Evolutionary conservation across 2,888 invertebrate genomes (phyloP), one percentile per base, ranked within the genome.

Genomic region (Carpatolechia fugitivella): DNA sequence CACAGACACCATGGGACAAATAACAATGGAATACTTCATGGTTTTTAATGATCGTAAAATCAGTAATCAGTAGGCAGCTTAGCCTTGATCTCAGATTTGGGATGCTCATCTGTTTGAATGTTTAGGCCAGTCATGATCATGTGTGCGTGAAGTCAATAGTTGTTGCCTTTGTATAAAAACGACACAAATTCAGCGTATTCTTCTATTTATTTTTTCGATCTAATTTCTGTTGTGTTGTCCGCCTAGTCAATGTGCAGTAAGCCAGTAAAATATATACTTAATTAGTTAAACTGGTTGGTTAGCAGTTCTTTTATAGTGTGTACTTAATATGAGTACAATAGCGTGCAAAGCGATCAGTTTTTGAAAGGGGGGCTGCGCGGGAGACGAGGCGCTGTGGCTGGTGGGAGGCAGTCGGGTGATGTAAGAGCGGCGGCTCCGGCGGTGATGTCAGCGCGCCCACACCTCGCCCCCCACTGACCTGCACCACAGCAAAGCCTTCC

Each of bases 391-490:
- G 55, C 20, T 14, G 63, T 62, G 65, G 69, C 70, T 72, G 78
- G 80, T 82, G 79, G 83, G 77, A 78, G 82, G 79, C 72, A 75
- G 74, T 69, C 69, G 70, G 67, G 78, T 88, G 89, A 88, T 87
- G 89, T 89, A 89, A 89, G 88, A 87, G 69, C 85, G 80, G 78
- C 82, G 81, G 80, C 83, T 82, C 72, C 68, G 80, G 81, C 78
- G 89, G 84, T 89, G 89, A 89, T 88, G 88, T 89, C 89, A 89
- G 84, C 86, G 81, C 84, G 77, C 85, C 85, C 80, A 84, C 85
- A 73, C 72, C 70, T 60, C 69, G 63, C 74, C 74, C 74, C 60
- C 66, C 60, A 62, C 60, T 69, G 66, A 67, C 63, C 60, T 64
- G 70, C 68, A 64, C 24, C 38, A 64, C 66, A 58, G 68, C 68